A percentile compares a stretch with the other conserved stretches of the same genome.
Evolutionary conservation across 2,888 invertebrate species (phyloP).

Genomic region (Falcaria lacertinaria): DNA sequence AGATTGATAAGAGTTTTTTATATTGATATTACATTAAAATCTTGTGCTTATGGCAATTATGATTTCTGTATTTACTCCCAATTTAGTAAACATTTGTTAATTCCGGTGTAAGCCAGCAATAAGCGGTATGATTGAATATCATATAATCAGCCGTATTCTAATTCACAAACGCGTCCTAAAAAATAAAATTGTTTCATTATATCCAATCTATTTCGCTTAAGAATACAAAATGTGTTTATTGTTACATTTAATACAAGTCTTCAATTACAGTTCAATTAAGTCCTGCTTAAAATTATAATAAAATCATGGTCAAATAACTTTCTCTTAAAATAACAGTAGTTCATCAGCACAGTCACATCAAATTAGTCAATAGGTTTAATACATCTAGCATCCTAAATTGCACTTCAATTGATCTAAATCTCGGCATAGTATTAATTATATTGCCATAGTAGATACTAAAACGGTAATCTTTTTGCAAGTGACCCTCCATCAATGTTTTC

Average conservation of each 20-base stretch:
- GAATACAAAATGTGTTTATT: background rate
- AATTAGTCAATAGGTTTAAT: background rate
- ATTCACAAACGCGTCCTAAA: conserved; percentile 26
- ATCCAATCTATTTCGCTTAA: conserved; percentile 32
- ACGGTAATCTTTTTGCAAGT: conserved; percentile 83
- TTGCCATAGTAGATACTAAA: conserved; percentile 52
- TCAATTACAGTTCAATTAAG: conserved; percentile 9
- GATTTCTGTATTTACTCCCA: conserved; percentile 5
- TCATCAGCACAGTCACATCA: background rate
- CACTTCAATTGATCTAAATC: conserved; percentile 37
- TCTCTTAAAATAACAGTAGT: background rate
- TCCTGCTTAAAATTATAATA: conserved; percentile 23
- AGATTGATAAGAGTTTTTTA: conserved; percentile 7
- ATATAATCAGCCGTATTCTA: conserved; percentile 12
- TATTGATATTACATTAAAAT: conserved; percentile 1
- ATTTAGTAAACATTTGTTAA: too few species aligned
- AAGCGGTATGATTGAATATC: too few species aligned
- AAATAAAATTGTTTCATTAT: conserved; percentile 39
- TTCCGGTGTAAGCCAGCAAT: too few species aligned
- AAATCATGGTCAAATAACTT: conserved; percentile 5
- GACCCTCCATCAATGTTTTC: conserved; percentile 85
- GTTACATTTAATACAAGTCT: background rate
- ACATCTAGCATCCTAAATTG: conserved; percentile 27
- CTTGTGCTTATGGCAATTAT: conserved; percentile 17
- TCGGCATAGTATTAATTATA: conserved; percentile 11